Evolutionary conservation across 2,888 invertebrate genomes (phyloP).

Genomic region (Eretmocerus hayati): DNA sequence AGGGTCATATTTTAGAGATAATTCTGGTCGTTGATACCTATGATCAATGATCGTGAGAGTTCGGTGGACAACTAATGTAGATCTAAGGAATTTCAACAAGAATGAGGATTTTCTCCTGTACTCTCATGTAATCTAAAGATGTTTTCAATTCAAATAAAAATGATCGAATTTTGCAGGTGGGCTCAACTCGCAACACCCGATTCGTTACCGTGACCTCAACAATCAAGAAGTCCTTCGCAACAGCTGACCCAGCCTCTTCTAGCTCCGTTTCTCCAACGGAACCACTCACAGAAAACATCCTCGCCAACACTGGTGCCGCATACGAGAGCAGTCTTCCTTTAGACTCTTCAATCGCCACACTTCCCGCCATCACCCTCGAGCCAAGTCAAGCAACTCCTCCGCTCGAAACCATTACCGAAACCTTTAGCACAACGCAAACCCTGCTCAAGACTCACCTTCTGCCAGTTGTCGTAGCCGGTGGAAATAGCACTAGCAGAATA

Average conservation of each 20-base stretch:
- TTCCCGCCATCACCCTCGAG: slow-evolving; percentile 71
- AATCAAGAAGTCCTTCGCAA: slow-evolving; percentile 68
- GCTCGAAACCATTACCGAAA: slow-evolving; percentile 81
- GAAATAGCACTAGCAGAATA: slow-evolving; percentile 64
- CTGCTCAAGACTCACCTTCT: slow-evolving; percentile 83
- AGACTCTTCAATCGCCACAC: slow-evolving; percentile 74
- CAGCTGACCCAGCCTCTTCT: slow-evolving; percentile 53
- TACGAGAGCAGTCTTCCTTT: slow-evolving; percentile 64
- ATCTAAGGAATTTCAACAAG: no score
- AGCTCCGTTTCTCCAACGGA: slow-evolving; percentile 55
- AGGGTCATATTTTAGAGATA: no score
- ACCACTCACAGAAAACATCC: slow-evolving; percentile 80
- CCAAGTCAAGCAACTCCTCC: slow-evolving; percentile 78
- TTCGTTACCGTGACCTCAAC: slow-evolving; percentile 84
- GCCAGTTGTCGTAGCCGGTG: slow-evolving; percentile 69
- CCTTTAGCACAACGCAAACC: slow-evolving; percentile 84
- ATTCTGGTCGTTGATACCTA: no score
- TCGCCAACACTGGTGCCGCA: slow-evolving; percentile 67
- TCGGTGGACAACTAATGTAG: no score
- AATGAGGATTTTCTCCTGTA: no score
- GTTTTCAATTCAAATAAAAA: no score
- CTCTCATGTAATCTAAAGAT: no score
- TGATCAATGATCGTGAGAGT: no score
- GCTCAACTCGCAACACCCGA: slow-evolving; percentile 78
- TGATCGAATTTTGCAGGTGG: slow-evolving; percentile 64